A percentile compares a stretch with the other conserved stretches of the same genome.
phyloP scores from a whole-genome alignment of 2,888 invertebrate species.

The Trypoxylon attenuatum region DNA sequence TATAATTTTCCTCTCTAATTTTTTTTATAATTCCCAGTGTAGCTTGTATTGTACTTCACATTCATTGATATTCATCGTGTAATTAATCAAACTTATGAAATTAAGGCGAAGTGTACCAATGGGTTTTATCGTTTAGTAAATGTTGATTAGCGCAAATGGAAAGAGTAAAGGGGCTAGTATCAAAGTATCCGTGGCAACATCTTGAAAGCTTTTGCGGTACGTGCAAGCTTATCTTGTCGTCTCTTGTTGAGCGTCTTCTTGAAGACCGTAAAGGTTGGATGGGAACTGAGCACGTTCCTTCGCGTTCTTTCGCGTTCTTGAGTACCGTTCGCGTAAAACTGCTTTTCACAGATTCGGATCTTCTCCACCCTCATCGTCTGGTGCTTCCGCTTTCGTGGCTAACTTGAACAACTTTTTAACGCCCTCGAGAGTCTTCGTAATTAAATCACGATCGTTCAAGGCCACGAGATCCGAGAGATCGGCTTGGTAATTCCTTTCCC shows the following conservation, averaged over 20 bases:
- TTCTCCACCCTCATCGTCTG: not conserved
- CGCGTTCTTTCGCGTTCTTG: not conserved
- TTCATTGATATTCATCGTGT: too few relatives aligned
- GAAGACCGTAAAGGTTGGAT: not conserved
- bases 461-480: constrained; percentile 31
- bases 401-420: constrained; percentile 25
- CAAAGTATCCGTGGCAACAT: too few relatives aligned
- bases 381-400: constrained; percentile 1
- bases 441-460: constrained; percentile 45
- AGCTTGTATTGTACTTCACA: too few relatives aligned
- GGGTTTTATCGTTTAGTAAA: too few relatives aligned
- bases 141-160: too few relatives aligned
- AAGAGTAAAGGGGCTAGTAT: too few relatives aligned
- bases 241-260: constrained; percentile 5
- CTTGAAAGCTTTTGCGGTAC: not conserved
- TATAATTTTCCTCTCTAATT: too few relatives aligned
- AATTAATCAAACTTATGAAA: too few relatives aligned
- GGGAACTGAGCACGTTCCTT: not conserved
- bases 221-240: constrained; percentile 11
- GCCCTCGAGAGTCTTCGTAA: constrained; percentile 29
- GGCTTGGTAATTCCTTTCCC: constrained; percentile 31
- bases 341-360: constrained; percentile 39
- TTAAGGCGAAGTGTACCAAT: too few relatives aligned
- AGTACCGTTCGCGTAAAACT: not conserved
- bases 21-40: too few relatives aligned